Conservation (phyloP, 2,888 invertebrate species). For the Cerceris rybyensis region DNA sequence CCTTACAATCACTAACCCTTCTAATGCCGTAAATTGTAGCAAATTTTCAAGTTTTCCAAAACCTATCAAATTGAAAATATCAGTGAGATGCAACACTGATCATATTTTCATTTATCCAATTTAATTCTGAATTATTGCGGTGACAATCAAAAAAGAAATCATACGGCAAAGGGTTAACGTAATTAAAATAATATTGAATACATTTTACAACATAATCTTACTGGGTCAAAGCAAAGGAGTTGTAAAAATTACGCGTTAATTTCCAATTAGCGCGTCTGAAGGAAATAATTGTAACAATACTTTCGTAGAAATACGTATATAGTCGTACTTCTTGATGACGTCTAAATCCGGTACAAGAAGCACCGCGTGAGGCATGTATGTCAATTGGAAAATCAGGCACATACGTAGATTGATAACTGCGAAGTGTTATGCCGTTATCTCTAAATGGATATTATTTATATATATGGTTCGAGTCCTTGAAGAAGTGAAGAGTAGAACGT, state of each 20-base stretch:
- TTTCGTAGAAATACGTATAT: background rate
- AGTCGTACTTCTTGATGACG: conserved; percentile 38
- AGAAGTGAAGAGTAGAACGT: conserved; percentile 36
- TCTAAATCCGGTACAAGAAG: conserved; percentile 30
- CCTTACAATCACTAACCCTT: too few species aligned
- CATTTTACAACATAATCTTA: too few species aligned
- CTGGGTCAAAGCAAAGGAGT: too few species aligned
- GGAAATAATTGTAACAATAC: background rate
- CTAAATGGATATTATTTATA: conserved; percentile 57
- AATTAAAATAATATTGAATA: too few species aligned
- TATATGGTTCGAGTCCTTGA: conserved; percentile 43
- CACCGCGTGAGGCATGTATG: conserved; percentile 65
- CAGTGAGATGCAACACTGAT: too few species aligned
- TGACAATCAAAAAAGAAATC: too few species aligned
- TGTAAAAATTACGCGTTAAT: background rate
- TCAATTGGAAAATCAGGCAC: conserved; percentile 78
- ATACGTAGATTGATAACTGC: conserved; percentile 70
- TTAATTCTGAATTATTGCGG: too few species aligned
- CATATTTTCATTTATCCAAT: too few species aligned
- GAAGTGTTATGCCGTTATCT: conserved; percentile 43
- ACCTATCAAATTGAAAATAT: too few species aligned
- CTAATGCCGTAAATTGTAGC: too few species aligned
- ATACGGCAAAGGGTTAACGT: too few species aligned
- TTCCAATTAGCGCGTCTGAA: background rate
- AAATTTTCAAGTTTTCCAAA: too few species aligned